Conservation (phyloP, 1,140 invertebrate genomes). For the Drosophila asahinai region DNA sequence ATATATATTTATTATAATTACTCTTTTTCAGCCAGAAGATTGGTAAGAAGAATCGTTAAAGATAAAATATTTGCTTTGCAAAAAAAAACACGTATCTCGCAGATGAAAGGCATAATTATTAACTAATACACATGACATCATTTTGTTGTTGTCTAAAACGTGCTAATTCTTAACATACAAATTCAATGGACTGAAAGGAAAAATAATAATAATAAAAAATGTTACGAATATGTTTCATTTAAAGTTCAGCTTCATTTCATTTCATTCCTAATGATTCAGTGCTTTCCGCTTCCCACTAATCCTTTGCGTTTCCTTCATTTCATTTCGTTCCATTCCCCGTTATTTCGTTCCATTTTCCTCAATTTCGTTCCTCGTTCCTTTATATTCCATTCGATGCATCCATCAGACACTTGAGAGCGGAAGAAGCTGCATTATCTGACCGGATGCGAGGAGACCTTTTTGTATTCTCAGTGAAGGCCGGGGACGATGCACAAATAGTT, state of each 20-base stretch:
- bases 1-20: too few relatives aligned
- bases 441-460: conserved; percentile 13
- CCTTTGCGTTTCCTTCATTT: not conserved
- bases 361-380: not conserved
- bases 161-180: not conserved
- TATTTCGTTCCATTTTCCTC: not conserved
- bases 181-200: not conserved
- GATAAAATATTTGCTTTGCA: too few relatives aligned
- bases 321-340: not conserved
- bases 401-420: conserved; percentile 9
- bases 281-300: not conserved
- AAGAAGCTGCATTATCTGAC: conserved; percentile 3
- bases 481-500: conserved; percentile 3
- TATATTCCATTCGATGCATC: not conserved
- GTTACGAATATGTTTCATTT: not conserved
- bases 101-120: too few relatives aligned
- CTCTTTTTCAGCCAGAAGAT: too few relatives aligned
- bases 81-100: too few relatives aligned
- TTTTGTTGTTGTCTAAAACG: not conserved
- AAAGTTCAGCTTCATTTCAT: not conserved
- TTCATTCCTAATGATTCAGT: not conserved
- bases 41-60: too few relatives aligned
- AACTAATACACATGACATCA: too few relatives aligned
- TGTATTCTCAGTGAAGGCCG: not conserved
- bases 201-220: not conserved